phyloP scores from a whole-genome alignment of 2,797 vertebrate genomes.

The Tokudaia tokunoshimensis region DNA sequence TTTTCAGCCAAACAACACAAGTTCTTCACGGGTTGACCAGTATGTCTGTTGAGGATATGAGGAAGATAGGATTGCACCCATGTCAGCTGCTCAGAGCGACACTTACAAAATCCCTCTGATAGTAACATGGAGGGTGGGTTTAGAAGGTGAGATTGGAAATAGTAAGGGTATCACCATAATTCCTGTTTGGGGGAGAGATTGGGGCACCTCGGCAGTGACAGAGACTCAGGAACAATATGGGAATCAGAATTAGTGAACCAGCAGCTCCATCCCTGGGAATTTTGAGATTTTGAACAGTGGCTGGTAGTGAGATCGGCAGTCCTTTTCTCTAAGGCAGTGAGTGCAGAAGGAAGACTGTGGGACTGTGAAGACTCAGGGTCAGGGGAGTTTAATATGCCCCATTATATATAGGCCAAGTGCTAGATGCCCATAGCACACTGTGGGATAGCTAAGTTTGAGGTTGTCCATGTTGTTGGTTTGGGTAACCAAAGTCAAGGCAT shows the following conservation, averaged over 20 bases:
- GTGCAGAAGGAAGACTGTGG: not conserved
- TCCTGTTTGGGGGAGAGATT: not conserved
- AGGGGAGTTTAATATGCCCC: not conserved
- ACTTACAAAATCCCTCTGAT: not conserved
- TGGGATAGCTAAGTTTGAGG: not conserved
- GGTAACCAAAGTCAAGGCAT: not conserved
- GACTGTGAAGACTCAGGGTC: not conserved
- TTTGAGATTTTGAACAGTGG: not conserved
- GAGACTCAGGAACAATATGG: not conserved
- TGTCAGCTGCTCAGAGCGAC: not conserved
- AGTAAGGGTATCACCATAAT: not conserved
- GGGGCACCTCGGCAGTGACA: not conserved
- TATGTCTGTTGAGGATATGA: not conserved
- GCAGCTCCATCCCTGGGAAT: not conserved
- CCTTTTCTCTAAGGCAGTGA: not conserved
- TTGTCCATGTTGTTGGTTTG: too few species aligned
- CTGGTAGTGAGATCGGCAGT: not conserved
- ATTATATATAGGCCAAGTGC: not conserved
- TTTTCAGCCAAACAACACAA: not conserved
- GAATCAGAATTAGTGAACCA: slow-evolving; percentile 23
- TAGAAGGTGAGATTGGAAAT: not conserved
- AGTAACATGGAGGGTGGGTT: not conserved
- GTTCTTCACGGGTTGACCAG: not conserved
- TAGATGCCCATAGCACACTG: not conserved
- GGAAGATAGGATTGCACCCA: not conserved